A percentile compares a stretch with the other conserved stretches of the same genome.
These are phyloP conservation scores for Diplogasteroides magnus DNA, from an alignment of 1,140 invertebrate species.

Conservation along the genomic window DNA sequence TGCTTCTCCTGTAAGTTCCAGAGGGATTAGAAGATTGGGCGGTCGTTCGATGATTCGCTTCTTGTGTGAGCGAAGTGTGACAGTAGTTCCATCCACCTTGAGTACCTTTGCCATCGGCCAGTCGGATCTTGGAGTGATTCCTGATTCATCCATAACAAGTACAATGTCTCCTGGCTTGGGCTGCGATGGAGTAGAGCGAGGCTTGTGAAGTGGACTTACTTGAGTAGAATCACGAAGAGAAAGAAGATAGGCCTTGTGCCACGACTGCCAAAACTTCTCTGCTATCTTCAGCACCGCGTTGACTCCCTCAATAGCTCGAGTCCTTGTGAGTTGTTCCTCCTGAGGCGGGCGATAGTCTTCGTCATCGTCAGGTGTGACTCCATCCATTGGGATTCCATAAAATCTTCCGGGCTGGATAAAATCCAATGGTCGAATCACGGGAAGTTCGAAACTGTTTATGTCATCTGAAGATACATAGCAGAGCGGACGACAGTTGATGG, in stretches of 20 bases:
- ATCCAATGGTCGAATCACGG: neutral
- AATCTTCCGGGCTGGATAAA: neutral
- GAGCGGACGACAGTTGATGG: slow-evolving; percentile 2
- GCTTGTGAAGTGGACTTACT: neutral
- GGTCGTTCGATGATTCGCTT: neutral
- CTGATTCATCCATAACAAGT: neutral
- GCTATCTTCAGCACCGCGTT: neutral
- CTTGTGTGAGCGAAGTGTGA: neutral
- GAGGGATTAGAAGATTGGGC: neutral
- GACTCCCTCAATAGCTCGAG: neutral
- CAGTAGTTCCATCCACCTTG: neutral
- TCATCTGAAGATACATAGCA: neutral
- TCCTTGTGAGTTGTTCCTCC: neutral
- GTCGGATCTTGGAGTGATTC: neutral
- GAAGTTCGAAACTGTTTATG: neutral
- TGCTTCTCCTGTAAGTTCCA: no score
- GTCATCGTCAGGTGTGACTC: neutral
- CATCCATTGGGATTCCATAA: neutral
- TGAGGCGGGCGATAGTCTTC: neutral
- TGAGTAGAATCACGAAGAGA: neutral
- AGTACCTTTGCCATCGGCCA: neutral
- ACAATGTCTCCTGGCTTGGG: neutral
- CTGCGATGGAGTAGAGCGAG: neutral
- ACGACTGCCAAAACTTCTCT: neutral
- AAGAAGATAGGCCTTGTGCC: neutral